Evolutionary conservation across 2,888 invertebrate species (phyloP), one percentile per base, ranked within the genome.

Genomic region (Osmoderma eremita): DNA sequence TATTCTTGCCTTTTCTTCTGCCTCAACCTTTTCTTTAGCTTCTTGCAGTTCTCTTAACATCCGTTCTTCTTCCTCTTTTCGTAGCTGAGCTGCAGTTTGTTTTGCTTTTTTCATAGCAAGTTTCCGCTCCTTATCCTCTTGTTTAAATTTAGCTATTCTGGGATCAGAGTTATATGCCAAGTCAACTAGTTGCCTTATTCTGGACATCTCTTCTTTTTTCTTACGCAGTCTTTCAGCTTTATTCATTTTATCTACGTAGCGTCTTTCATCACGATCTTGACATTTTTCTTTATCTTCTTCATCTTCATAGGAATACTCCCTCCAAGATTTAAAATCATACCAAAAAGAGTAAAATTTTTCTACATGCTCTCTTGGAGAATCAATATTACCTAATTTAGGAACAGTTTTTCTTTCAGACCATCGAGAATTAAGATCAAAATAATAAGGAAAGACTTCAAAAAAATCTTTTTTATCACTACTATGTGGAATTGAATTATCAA

Each of bases 241-340:
- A 81, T 99, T 99, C 81, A 97, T 94, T 83, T 97, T 98, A 79
- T 99, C 99, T 79, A 99, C 98, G 17, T 69, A 98, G 70, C 96
- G 88, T 50, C 99, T 86, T 83, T 98, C 98, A 76, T 98, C 98
- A 1, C 98, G 90, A 82, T 94, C 97, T 80, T 97, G 95, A 0
- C 98, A 98, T 77, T 94, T 95, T 79, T 98, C 97, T 80, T 98
- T 98, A 78, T 98, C 98, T 80, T 99, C 98, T 83, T 98, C 98
- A 80, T 99, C 99, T 73, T 97, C 84, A 81, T 99, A 99, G 1
- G 98, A 98, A 83, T 93, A 99, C 81, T 99, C 99, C 70, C 99
- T 88, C 99, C 99, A 99, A 0, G 98, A 98, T 73, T 97, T 96
- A 83, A 98, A 99, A 77, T 95, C 92, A 81, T 94, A 98, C 99